Percentiles rank a stretch among this genome's conserved stretches.
These are phyloP conservation scores for Apostichopus parvimensis DNA, from an alignment of 35 echinoderm and acorn worm genomes.

Conservation along the genomic window DNA sequence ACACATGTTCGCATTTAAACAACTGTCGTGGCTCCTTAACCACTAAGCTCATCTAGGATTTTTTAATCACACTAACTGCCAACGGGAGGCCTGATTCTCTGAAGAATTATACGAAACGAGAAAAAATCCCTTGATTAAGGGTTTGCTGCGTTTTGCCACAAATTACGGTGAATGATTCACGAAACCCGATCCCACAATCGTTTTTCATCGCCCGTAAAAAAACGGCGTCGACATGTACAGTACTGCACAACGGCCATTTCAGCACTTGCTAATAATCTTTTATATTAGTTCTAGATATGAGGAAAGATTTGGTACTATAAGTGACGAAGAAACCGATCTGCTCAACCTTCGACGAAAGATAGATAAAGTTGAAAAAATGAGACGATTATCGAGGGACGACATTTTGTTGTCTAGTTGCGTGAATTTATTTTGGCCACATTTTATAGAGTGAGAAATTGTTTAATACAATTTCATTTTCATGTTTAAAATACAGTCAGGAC, in stretches of 20 bases:
- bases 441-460: no score
- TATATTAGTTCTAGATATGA: neutral
- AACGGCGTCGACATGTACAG: constrained; percentile 36
- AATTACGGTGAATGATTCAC: constrained; percentile 47
- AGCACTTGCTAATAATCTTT: constrained; percentile 3
- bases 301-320: neutral
- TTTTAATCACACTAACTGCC: constrained; percentile 51
- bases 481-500: no score
- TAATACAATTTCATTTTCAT: no score
- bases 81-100: constrained; percentile 41
- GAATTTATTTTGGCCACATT: no score
- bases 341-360: no score
- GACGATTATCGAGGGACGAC: no score
- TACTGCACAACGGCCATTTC: constrained; percentile 14
- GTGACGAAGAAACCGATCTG: neutral
- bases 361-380: no score
- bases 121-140: constrained; percentile 28
- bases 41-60: constrained; percentile 41
- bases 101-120: constrained; percentile 37
- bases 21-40: constrained; percentile 49
- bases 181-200: constrained; percentile 26
- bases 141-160: constrained; percentile 50
- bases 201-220: constrained; percentile 37
- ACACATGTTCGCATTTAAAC: constrained; percentile 29
- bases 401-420: no score